Percentiles rank a stretch among this genome's conserved stretches.
phyloP scores from a whole-genome alignment of 30 jellyfish, hydroid and myxozoan genomes.

The Sanderia malayensis region DNA sequence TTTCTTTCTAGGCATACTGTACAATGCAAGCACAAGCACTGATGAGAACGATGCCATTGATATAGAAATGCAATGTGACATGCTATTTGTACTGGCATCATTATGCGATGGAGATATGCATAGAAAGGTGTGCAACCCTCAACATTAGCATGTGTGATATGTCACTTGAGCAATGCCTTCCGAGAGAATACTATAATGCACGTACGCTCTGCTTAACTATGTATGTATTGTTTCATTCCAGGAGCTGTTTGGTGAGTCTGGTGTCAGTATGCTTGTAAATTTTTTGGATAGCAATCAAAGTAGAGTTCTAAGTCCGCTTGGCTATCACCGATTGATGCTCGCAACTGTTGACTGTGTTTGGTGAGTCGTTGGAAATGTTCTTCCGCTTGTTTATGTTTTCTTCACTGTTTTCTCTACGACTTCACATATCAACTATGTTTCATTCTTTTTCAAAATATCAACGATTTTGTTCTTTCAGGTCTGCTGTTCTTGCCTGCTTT shows the following conservation, averaged over 20 bases:
- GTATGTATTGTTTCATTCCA: slow-evolving; percentile 2
- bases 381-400: neutral
- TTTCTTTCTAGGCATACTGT: slow-evolving; percentile 45
- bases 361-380: slow-evolving; percentile 22
- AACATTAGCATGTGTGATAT: no score
- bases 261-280: slow-evolving; percentile 56
- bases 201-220: no score
- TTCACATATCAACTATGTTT: neutral
- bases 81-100: slow-evolving; percentile 76
- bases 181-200: no score
- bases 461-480: slow-evolving; percentile 22
- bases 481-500: slow-evolving; percentile 69
- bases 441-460: neutral
- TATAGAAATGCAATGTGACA: slow-evolving; percentile 91
- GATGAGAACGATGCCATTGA: slow-evolving; percentile 86
- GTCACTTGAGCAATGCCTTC: no score
- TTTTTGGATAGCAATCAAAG: slow-evolving; percentile 38
- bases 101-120: slow-evolving; percentile 77
- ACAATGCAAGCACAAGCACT: slow-evolving; percentile 63
- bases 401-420: neutral
- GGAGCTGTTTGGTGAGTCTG: slow-evolving; percentile 86
- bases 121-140: slow-evolving; percentile 72
- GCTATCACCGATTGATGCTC: slow-evolving; percentile 70
- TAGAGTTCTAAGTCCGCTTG: slow-evolving; percentile 42
- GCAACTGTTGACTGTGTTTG: slow-evolving; percentile 81